Percentiles rank a stretch among this genome's conserved stretches.
phyloP scores from a whole-genome alignment of 2,888 invertebrate genomes.

The Ligdia adustata region DNA sequence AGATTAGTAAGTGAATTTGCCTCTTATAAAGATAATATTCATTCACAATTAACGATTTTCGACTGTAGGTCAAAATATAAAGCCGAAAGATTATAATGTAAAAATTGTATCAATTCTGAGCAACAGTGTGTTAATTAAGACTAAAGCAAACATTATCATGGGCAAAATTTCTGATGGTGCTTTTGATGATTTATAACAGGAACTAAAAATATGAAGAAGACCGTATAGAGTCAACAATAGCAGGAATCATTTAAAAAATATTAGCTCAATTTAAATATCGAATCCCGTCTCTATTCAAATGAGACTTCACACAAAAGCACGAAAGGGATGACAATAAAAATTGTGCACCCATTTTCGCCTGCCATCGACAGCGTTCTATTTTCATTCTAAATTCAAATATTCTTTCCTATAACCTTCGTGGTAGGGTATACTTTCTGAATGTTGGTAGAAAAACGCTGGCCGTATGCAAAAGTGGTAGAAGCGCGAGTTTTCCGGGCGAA shows the following conservation, averaged over 20 bases:
- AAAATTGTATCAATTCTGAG: too few species aligned
- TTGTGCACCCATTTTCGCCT: slow-evolving; percentile 51
- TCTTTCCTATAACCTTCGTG: background rate
- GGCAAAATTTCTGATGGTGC: too few species aligned
- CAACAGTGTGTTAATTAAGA: too few species aligned
- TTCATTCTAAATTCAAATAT: slow-evolving; percentile 12
- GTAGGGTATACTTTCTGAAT: slow-evolving; percentile 33
- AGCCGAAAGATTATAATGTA: too few species aligned
- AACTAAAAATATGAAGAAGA: background rate
- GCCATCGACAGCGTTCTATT: slow-evolving; percentile 37
- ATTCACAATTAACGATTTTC: too few species aligned
- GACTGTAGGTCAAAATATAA: too few species aligned
- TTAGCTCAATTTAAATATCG: slow-evolving; percentile 33
- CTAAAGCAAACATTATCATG: too few species aligned
- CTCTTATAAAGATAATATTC: too few species aligned
- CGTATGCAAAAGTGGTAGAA: slow-evolving; percentile 56
- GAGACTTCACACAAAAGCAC: slow-evolving; percentile 49
- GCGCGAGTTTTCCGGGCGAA: slow-evolving; percentile 72
- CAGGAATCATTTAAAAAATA: slow-evolving; percentile 33
- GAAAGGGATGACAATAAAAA: slow-evolving; percentile 57
- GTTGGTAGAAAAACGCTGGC: slow-evolving; percentile 23
- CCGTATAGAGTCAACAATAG: too few species aligned
- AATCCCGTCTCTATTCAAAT: slow-evolving; percentile 40
- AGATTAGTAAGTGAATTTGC: too few species aligned
- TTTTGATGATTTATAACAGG: too few species aligned